These are phyloP conservation scores for Drosophila maculinotata DNA, from an alignment of 2,888 invertebrate genomes.

Conservation along the genomic window DNA sequence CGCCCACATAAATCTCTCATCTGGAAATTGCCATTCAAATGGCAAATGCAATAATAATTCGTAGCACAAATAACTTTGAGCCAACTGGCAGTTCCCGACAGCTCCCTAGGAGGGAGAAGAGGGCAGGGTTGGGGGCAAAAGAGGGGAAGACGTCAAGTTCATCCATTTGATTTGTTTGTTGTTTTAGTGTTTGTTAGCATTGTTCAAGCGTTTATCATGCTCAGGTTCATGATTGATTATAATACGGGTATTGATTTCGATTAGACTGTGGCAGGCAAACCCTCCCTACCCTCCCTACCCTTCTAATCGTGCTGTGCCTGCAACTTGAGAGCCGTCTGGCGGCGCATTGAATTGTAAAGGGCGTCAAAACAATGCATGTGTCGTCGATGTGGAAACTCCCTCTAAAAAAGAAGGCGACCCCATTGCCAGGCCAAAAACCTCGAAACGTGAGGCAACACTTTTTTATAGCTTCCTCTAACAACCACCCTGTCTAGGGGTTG, in stretches of 20 bases:
- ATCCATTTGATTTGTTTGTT: conserved; percentile 48
- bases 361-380: conserved; percentile 54
- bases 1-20: conserved; percentile 42
- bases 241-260: conserved; percentile 46
- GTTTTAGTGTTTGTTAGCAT: conserved; percentile 47
- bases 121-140: neutral
- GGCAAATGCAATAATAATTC: conserved; percentile 74
- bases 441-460: conserved; percentile 47
- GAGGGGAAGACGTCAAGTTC: conserved; percentile 30
- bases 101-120: neutral
- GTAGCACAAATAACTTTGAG: conserved; percentile 50
- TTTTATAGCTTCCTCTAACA: conserved; percentile 44
- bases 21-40: conserved; percentile 52
- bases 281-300: neutral
- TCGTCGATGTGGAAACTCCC: conserved; percentile 1
- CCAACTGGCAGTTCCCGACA: conserved; percentile 35
- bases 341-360: conserved; percentile 22
- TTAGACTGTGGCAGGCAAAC: neutral
- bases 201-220: conserved; percentile 53
- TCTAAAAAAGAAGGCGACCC: neutral
- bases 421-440: neutral
- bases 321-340: conserved; percentile 46
- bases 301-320: conserved; percentile 9
- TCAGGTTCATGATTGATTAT: conserved; percentile 62
- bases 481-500: neutral